These are phyloP conservation scores for Hippolais icterina DNA, from an alignment of 2,113 vertebrate genomes.

Conservation along the genomic window DNA sequence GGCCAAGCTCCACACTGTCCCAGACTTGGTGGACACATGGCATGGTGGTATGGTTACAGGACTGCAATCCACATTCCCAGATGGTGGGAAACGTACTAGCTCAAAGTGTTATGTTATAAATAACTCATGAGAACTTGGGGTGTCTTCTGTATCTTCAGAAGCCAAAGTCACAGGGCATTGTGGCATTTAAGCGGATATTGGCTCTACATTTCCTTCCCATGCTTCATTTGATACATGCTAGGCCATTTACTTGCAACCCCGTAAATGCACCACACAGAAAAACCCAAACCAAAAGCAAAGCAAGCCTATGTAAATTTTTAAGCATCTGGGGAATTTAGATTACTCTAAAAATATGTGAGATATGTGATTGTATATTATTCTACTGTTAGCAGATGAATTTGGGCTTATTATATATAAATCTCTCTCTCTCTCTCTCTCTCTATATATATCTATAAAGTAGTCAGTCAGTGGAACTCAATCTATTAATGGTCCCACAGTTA, in stretches of 20 bases:
- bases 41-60: neutral
- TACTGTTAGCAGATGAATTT: neutral
- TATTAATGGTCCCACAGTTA: neutral
- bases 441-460: neutral
- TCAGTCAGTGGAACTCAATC: neutral
- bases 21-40: rapidly evolving
- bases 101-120: neutral
- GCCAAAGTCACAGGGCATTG: neutral
- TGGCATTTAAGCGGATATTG: neutral
- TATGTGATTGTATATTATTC: conserved; percentile 22
- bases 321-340: conserved; percentile 5
- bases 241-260: neutral
- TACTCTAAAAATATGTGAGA: conserved; percentile 38
- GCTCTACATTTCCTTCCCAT: neutral
- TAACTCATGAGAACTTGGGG: neutral
- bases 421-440: rapidly evolving
- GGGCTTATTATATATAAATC: neutral
- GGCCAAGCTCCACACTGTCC: neutral
- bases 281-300: conserved; percentile 3
- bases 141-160: neutral
- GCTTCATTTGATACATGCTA: neutral
- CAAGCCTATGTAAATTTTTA: neutral
- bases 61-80: neutral
- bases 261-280: neutral
- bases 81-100: neutral